A percentile compares a stretch with the other conserved stretches of the same genome.
Conservation (phyloP, 2,888 invertebrate genomes). For the Hyposoter didymator region DNA sequence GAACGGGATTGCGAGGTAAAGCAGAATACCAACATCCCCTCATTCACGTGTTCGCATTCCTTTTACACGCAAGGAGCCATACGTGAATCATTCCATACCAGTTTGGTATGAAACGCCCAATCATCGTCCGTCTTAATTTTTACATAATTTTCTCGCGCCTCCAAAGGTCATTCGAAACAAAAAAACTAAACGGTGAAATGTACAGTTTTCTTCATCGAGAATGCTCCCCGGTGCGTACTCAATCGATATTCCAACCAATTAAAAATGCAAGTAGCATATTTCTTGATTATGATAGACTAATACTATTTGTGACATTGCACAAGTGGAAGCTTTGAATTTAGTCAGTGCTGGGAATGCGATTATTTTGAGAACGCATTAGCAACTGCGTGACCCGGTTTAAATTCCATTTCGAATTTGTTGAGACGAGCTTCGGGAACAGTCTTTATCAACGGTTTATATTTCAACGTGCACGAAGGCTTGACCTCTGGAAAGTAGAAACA, state of each 20-base stretch:
- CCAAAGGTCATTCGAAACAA: neutral
- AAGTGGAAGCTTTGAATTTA: neutral
- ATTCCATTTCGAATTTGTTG: neutral
- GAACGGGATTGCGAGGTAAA: neutral
- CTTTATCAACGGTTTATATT: neutral
- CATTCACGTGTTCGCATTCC: slow-evolving; percentile 55
- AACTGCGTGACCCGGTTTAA: neutral
- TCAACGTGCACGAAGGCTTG: neutral
- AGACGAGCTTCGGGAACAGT: neutral
- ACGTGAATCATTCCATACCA: slow-evolving; percentile 12
- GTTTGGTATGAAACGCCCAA: neutral
- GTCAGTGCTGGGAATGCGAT: neutral
- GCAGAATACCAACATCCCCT: slow-evolving; percentile 36
- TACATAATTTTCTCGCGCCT: neutral
- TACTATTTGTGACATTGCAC: too few species aligned
- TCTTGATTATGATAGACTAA: too few species aligned
- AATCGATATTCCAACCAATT: too few species aligned
- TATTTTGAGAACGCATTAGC: neutral
- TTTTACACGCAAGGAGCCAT: slow-evolving; percentile 22
- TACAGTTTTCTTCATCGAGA: too few species aligned
- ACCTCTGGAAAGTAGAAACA: neutral
- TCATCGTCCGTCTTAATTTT: neutral
- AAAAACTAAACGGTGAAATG: neutral
- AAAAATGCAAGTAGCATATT: too few species aligned
- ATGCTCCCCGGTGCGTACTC: too few species aligned